Evolutionary conservation across 2,888 invertebrate genomes (phyloP).

Genomic region (Drosophila birchii): DNA sequence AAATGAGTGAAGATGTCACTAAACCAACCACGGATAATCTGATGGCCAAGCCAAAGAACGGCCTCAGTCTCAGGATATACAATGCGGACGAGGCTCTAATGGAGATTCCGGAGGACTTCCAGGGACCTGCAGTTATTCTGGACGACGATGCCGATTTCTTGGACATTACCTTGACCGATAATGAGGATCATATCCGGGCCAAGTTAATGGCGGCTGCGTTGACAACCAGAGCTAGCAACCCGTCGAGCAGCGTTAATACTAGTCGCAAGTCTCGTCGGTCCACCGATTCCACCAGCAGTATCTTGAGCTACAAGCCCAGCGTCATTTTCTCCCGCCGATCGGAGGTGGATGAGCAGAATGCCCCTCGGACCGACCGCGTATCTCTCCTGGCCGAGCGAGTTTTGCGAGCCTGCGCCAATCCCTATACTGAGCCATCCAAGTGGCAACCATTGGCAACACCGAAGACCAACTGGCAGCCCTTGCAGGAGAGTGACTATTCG

Average conservation of each 20-base stretch:
- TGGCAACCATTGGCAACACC: not conserved
- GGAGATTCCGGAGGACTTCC: slow-evolving; percentile 9
- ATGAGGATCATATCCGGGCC: slow-evolving; percentile 40
- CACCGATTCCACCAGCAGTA: slow-evolving; percentile 8
- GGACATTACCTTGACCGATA: slow-evolving; percentile 36
- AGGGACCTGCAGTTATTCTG: slow-evolving; percentile 31
- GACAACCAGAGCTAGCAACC: slow-evolving; percentile 9
- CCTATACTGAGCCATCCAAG: not conserved
- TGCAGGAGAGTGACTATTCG: not conserved
- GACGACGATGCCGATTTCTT: slow-evolving; percentile 40
- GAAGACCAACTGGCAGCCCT: not conserved
- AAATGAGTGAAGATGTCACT: not conserved
- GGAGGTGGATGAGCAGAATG: slow-evolving; percentile 2
- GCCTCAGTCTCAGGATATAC: slow-evolving; percentile 17
- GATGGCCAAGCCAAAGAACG: not conserved
- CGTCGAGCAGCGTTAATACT: slow-evolving; percentile 9
- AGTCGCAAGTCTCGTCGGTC: slow-evolving; percentile 21
- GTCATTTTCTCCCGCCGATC: slow-evolving; percentile 54
- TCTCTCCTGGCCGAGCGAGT: slow-evolving; percentile 50
- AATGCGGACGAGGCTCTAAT: slow-evolving; percentile 33
- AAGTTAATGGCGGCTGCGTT: slow-evolving; percentile 39
- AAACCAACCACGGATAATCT: not conserved
- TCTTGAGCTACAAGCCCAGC: slow-evolving; percentile 50
- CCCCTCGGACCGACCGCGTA: slow-evolving; percentile 38
- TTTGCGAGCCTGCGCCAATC: slow-evolving; percentile 28